Evolutionary conservation across 2,797 vertebrate species (phyloP), one percentile per base, ranked within the genome.

Genomic region (Columba guinea): DNA sequence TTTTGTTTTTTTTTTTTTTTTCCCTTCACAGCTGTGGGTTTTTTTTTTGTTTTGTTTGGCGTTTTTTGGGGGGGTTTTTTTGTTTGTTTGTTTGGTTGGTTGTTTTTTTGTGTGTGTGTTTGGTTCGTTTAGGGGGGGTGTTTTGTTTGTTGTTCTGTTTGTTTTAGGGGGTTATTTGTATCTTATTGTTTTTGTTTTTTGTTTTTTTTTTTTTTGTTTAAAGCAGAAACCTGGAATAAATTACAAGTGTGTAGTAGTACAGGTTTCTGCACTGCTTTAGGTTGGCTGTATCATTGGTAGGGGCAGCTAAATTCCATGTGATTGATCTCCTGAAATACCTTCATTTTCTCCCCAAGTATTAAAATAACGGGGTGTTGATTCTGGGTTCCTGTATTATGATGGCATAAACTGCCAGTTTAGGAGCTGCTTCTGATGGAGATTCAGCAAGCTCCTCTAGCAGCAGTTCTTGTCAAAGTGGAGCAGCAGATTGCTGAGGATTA

Each of bases 1-100:
- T 18, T 84, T 84, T 86, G 71, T n/a, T 87, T 78, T n/a, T 86
- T 84, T 86, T 75, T n/a, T 87, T 78, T n/a, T 86, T 78, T n/a
- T 87, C 75, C 30, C 18, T 73, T 79, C 32, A 23, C 6, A 4
- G 4, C 71, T 41, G n/a, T 60, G 56, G 37, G 37, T 77, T 75
- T 86, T 13, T 15, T 44, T 44, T 44, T 44, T 41, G 15, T 16
- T 44, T 44, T 44, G 17, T 44, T 44, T 44, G 41, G 16, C 6
- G 6, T 44, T 44, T 16, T 44, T 39, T 35, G 34, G 34, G n/a
- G n/a, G n/a, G n/a, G 7, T 35, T 35, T 35, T 18, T 44, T 44
- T 44, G 39, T 39, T 39, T 41, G 34, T 41, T 41, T 44, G 17
- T 17, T 44, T 44, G 41, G 17, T 44, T 44, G 41, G 17, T 44